Evolutionary conservation across 1,140 invertebrate species (phyloP).

Genomic region (Popillia japonica): DNA sequence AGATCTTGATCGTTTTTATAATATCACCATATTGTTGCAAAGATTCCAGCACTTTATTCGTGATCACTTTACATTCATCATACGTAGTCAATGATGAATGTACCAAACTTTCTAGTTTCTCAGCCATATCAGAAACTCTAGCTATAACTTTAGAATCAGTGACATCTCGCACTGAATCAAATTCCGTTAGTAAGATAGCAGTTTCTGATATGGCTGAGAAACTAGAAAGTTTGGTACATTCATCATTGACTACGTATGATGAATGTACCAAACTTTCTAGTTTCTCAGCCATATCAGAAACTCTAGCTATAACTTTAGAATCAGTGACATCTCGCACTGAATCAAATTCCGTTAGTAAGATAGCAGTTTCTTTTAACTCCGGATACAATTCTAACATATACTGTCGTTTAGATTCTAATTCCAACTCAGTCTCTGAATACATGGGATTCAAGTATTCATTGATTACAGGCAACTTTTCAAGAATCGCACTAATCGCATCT

Average conservation of each 20-base stretch:
- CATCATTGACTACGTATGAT: slow-evolving; percentile 53
- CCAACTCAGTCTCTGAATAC: slow-evolving; percentile 53
- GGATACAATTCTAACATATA: slow-evolving; percentile 57
- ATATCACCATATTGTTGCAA: slow-evolving; percentile 58
- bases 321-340: slow-evolving; percentile 50
- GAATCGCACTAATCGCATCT: slow-evolving; percentile 54
- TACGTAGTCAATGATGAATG: slow-evolving; percentile 51
- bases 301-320: slow-evolving; percentile 51
- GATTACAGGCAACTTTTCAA: slow-evolving; percentile 53
- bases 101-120: slow-evolving; percentile 53
- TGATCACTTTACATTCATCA: slow-evolving; percentile 51
- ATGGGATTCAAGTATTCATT: slow-evolving; percentile 58
- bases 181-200: slow-evolving; percentile 50
- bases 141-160: slow-evolving; percentile 53
- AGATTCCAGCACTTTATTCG: slow-evolving; percentile 52
- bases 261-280: slow-evolving; percentile 50
- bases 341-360: slow-evolving; percentile 52
- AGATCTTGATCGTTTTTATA: slow-evolving; percentile 52
- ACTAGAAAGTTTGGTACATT: slow-evolving; percentile 53
- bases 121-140: slow-evolving; percentile 50
- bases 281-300: slow-evolving; percentile 52
- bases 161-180: slow-evolving; percentile 50
- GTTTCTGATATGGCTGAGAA: slow-evolving; percentile 52
- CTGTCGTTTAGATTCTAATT: slow-evolving; percentile 54
- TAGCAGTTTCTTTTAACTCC: slow-evolving; percentile 54